Conservation (phyloP, 2,797 vertebrate species). For the Alauda arvensis region DNA sequence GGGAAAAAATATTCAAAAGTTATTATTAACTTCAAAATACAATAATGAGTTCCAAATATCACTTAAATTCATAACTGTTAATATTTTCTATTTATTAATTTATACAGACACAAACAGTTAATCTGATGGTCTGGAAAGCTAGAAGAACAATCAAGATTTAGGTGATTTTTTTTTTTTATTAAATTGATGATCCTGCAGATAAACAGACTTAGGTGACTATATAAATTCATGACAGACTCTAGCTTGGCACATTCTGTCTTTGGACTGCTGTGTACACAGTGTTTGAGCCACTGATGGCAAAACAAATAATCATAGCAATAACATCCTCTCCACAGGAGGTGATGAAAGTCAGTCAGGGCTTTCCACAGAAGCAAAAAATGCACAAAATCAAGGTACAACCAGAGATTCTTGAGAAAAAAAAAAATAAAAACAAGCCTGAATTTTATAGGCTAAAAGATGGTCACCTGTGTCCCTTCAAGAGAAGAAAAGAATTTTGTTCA, state of each 20-base stretch:
- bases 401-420: not conserved
- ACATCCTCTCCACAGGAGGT: not conserved
- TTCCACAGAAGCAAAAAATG: not conserved
- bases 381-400: not conserved
- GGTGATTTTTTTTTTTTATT: not conserved
- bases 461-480: not conserved
- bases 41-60: not conserved
- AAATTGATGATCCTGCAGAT: not conserved
- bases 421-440: too few species aligned
- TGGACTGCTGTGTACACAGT: not conserved
- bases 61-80: not conserved
- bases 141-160: not conserved
- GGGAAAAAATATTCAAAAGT: not conserved
- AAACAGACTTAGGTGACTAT: not conserved
- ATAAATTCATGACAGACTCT: not conserved
- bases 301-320: slow-evolving; percentile 23
- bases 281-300: not conserved
- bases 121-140: not conserved
- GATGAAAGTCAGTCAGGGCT: not conserved
- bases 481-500: not conserved
- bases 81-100: not conserved
- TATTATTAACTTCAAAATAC: not conserved
- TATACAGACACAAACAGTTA: not conserved
- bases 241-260: not conserved
- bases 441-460: not conserved